A percentile compares a stretch with the other conserved stretches of the same genome.
These are phyloP conservation scores for Microhierax caerulescens DNA, from an alignment of 2,797 vertebrate genomes.

Conservation along the genomic window DNA sequence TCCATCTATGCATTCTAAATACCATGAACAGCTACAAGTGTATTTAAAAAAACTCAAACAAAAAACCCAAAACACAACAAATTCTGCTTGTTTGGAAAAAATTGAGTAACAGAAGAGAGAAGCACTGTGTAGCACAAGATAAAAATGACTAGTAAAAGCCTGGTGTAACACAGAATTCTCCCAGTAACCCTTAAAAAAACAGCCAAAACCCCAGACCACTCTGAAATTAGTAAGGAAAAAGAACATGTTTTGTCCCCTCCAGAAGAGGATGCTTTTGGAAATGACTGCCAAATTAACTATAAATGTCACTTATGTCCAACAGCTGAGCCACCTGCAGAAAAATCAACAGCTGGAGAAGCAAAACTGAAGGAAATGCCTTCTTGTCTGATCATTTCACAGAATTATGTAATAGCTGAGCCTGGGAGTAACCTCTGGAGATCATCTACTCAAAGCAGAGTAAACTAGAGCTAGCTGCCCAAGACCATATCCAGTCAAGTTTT, in stretches of 20 bases:
- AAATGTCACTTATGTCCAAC: neutral
- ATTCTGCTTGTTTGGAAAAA: neutral
- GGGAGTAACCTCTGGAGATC: neutral
- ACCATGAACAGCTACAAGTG: neutral
- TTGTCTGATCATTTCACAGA: neutral
- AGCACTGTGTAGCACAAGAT: neutral
- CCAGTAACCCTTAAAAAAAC: neutral
- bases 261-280: neutral
- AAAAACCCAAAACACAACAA: neutral
- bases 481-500: neutral
- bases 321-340: neutral
- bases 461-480: neutral
- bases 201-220: rapidly evolving
- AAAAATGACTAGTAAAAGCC: neutral
- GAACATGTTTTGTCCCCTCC: rapidly evolving
- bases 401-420: neutral
- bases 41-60: neutral
- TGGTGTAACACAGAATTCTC: neutral
- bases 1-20: neutral
- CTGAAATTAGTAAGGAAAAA: neutral
- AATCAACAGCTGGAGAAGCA: neutral
- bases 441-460: neutral
- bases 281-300: neutral
- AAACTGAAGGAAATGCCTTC: slow-evolving; percentile 24
- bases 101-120: neutral